Evolutionary conservation across 2,113 vertebrate genomes (phyloP).

Genomic region (Grus americana): DNA sequence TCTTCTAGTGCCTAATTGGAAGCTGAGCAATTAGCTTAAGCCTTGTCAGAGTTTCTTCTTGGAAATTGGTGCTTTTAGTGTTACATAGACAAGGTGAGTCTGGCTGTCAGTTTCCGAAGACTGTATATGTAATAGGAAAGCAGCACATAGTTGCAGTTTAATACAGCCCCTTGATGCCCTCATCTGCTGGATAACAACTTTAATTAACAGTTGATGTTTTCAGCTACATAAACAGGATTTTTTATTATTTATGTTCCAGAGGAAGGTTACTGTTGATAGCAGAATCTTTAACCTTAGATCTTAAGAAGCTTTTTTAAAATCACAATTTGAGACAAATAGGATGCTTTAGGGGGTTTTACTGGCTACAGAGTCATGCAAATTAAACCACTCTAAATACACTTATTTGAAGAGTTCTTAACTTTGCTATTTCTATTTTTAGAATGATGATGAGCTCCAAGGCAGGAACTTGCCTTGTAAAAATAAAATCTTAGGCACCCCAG

Average conservation of each 20-base stretch:
- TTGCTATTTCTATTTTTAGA: background rate
- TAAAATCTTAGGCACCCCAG: background rate
- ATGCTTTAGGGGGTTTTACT: background rate
- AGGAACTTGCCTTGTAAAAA: background rate
- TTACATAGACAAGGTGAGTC: background rate
- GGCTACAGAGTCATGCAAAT: background rate
- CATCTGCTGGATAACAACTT: background rate
- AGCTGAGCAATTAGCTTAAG: slow-evolving; percentile 7
- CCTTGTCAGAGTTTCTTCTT: background rate
- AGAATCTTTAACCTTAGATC: background rate
- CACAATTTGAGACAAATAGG: background rate
- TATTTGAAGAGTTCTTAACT: background rate
- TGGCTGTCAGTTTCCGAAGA: background rate
- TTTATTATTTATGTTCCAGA: slow-evolving; percentile 2
- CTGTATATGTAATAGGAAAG: background rate
- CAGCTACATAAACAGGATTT: background rate
- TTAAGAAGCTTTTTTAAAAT: background rate
- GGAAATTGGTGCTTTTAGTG: background rate
- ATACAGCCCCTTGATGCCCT: slow-evolving; percentile 34
- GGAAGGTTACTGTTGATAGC: background rate
- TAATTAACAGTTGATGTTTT: slow-evolving; percentile 41
- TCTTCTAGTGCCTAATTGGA: background rate
- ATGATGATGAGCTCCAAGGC: background rate
- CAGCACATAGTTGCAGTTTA: background rate
- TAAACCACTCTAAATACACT: background rate